Percentiles rank a stretch among this genome's conserved stretches.
These are phyloP conservation scores for Aspidiotus destructor DNA, from an alignment of 2,888 invertebrate species.

Conservation along the genomic window DNA sequence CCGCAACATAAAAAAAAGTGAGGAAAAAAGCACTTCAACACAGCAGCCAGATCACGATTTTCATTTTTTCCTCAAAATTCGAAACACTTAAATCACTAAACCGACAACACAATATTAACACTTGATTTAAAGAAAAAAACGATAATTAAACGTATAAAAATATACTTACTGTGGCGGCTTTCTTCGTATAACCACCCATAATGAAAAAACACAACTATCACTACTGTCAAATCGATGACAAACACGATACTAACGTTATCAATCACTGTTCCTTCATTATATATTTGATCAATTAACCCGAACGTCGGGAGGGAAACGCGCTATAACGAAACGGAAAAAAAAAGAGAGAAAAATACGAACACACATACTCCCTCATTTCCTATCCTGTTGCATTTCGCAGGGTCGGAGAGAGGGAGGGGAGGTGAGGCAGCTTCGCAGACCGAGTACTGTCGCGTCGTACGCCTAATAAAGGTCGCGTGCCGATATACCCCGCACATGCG, in stretches of 20 bases:
- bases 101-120: no score
- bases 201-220: slow-evolving; percentile 9
- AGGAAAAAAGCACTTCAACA: no score
- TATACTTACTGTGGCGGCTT: slow-evolving; percentile 28
- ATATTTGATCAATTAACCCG: slow-evolving; percentile 29
- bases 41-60: no score
- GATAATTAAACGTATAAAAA: neutral
- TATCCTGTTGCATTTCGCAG: slow-evolving; percentile 22
- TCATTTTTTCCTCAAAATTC: no score
- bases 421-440: slow-evolving; percentile 3
- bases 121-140: no score
- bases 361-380: slow-evolving; percentile 9
- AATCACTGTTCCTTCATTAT: slow-evolving; percentile 22
- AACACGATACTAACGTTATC: slow-evolving; percentile 28
- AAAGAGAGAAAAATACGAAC: slow-evolving; percentile 32
- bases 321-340: slow-evolving; percentile 7
- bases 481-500: slow-evolving; percentile 5
- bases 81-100: no score
- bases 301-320: slow-evolving; percentile 13
- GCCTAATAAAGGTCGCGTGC: slow-evolving; percentile 15
- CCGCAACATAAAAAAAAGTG: no score
- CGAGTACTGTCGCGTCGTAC: slow-evolving; percentile 1
- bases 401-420: neutral
- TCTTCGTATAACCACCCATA: slow-evolving; percentile 19
- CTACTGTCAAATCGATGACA: slow-evolving; percentile 12